Conservation (phyloP, 2,113 vertebrate genomes). For the Archocentrus centrarchus region DNA sequence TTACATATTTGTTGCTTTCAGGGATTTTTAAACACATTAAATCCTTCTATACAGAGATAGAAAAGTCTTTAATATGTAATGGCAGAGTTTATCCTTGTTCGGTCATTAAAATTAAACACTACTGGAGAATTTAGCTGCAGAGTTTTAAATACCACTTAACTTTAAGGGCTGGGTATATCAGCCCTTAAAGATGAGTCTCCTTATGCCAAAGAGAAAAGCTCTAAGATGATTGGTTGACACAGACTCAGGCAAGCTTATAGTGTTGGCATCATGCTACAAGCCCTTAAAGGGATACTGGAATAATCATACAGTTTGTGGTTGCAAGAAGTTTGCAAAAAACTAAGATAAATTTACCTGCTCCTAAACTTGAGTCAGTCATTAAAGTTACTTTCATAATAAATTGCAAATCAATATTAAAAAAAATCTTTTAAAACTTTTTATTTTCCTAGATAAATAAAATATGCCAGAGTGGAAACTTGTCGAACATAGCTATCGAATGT, state of each 20-base stretch:
- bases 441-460: too few species aligned
- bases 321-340: neutral
- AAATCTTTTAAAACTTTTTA: neutral
- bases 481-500: slow-evolving; percentile 44
- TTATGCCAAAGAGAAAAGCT: neutral
- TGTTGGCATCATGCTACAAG: slow-evolving; percentile 9
- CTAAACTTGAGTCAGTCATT: neutral
- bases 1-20: slow-evolving; percentile 45
- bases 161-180: slow-evolving; percentile 5
- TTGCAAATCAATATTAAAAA: neutral
- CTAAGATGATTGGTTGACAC: slow-evolving; percentile 19
- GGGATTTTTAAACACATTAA: slow-evolving; percentile 86
- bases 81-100: slow-evolving; percentile 76
- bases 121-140: slow-evolving; percentile 33
- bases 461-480: neutral
- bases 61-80: slow-evolving; percentile 81
- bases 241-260: neutral
- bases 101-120: slow-evolving; percentile 87
- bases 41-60: slow-evolving; percentile 80
- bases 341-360: neutral
- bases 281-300: neutral
- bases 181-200: slow-evolving; percentile 1
- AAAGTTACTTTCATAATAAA: neutral
- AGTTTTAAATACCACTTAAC: slow-evolving; percentile 55
- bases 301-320: neutral